Conservation (phyloP, 2,113 vertebrate species). For the Eudorcas thomsonii region DNA sequence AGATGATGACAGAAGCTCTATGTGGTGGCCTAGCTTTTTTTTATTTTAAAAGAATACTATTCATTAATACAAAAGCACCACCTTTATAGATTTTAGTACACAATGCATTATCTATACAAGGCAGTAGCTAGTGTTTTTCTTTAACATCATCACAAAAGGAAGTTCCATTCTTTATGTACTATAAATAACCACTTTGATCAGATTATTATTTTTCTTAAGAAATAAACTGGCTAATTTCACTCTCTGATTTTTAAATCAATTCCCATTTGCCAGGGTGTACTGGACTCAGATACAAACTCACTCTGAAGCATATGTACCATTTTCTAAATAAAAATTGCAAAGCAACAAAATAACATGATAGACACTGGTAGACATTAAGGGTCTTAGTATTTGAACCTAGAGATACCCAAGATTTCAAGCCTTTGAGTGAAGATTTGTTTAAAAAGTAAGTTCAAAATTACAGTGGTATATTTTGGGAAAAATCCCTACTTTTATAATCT, state of each 20-base stretch:
- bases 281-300: background rate
- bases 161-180: background rate
- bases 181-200: constrained; percentile 10
- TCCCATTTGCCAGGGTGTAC: background rate
- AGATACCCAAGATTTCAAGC: constrained; percentile 1
- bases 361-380: background rate
- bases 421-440: background rate
- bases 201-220: constrained; percentile 31
- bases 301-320: background rate
- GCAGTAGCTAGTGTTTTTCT: background rate
- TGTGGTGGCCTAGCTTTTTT: background rate
- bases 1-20: background rate
- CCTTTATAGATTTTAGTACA: constrained; percentile 19
- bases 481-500: background rate
- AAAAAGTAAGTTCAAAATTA: constrained; percentile 30
- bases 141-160: constrained; percentile 3
- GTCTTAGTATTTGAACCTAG: background rate
- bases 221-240: constrained; percentile 30
- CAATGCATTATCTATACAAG: background rate
- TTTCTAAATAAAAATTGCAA: constrained; percentile 42
- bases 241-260: constrained; percentile 42
- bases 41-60: background rate
- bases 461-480: background rate
- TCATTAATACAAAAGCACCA: background rate
- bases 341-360: constrained; percentile 6